Evolutionary conservation across 1,140 invertebrate species (phyloP), one percentile per base, ranked within the genome.

Genomic region (Caenorhabditis latens): DNA sequence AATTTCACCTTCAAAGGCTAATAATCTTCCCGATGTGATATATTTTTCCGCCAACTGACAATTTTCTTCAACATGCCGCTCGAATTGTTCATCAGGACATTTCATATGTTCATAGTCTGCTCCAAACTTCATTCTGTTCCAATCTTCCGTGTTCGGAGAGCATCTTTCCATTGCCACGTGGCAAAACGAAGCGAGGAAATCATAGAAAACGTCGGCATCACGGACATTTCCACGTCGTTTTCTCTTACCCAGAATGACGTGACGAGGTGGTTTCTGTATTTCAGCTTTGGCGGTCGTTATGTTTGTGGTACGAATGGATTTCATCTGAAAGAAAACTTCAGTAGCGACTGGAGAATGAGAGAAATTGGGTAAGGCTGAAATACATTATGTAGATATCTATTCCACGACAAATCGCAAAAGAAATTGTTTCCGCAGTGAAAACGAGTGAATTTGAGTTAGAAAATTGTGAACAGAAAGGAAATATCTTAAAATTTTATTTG

Each of bases 121-220:
- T 50, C 71, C 71, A n/a, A 79, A 79, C n/a, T 79, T 79, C 46
- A 79, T 79, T 32, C 50, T 79, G 4, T 8, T 2, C 71, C 71
- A 79, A 14, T 50, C 40, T 13, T 48, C 71, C 19, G 46, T 50
- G 13, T 24, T 79, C 46, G 71, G 43, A 13, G 71, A 46, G 71
- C 71, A 79, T 79, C 71, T n/a, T 13, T 79, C 71, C 71, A 79
- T 79, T 50, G 46, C 71, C 71, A 32, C 71, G 46, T 79, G 46
- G 46, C 71, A 79, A 9, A 79, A 50, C 3, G 71, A 79, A 4
- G 24, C n/a, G 9, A 79, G 46, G 53, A 79, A 79, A 24, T 79
- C 71, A n/a, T n/a, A 79, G 46, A 79, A 79, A 32, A 79, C 24
- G 40, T 48, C 71, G 21, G 71, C 13, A 14, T 79, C 71, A 24